Base-by-base conservation (phyloP, 2,797 vertebrate genomes). In the Danio jaintianensis region DNA sequence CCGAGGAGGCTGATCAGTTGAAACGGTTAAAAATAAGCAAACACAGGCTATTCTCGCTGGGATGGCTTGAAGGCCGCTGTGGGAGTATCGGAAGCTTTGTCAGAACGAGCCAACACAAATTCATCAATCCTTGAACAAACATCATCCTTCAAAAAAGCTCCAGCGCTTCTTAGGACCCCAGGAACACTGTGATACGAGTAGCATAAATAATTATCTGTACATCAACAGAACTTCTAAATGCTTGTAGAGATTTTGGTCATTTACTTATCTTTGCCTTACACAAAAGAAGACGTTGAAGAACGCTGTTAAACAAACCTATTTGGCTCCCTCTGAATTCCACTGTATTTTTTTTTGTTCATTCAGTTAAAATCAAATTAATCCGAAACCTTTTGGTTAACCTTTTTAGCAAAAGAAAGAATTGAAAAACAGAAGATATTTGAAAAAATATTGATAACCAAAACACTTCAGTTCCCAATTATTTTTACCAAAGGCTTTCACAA, bases 1-100 rank as follows among this genome's bases (percentile, higher is more conserved):
- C 77, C 73, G 42, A 68, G 45, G 64, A 76, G 71, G 73, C 58
- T 20, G 70, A 50, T 45, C 47, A 75, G 64, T 45, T 56, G 52
- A 70, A 84, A 82, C 10, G n/a, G 81, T 79, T 79, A 81, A 85
- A 79, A 81, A 82, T 70, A 85, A 83, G 82, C 73, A 83, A 82
- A 83, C 69, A 84, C 38, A 59, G 70, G 79, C 82, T 79, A 68
- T 79, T 75, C 83, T 75, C 70, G n/a, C 45, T 22, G 59, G 36
- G 56, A 59, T 71, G 40, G 59, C 53, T 29, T 66, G 43, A 69
- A 81, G 52, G 40, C 53, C 75, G 36, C 73, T 55, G 42, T 56
- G 48, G 69, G 74, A 70, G 71, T 71, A 80, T 83, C 72, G 73
- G 76, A 80, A 72, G 73, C 75, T 77, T 76, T 66, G 52, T 79